Evolutionary conservation across 2,113 vertebrate species (phyloP).

Genomic region (Rhegmatorhina hoffmannsi): DNA sequence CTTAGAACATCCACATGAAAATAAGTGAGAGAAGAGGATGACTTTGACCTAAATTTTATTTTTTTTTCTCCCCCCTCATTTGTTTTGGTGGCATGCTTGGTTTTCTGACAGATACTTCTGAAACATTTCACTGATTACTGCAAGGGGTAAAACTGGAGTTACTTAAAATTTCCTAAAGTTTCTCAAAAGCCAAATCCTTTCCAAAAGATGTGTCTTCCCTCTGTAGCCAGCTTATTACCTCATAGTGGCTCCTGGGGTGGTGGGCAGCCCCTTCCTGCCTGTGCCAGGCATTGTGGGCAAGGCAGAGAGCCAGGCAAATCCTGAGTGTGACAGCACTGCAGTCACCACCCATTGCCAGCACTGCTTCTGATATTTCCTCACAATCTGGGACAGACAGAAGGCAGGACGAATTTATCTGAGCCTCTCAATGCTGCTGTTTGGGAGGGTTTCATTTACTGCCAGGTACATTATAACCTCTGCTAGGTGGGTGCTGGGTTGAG

Average conservation of each 20-base stretch:
- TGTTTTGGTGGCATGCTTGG: neutral
- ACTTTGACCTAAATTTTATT: neutral
- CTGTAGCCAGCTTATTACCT: neutral
- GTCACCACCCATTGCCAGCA: neutral
- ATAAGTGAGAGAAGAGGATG: neutral
- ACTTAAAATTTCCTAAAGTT: neutral
- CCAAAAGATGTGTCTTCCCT: neutral
- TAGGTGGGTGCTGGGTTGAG: neutral
- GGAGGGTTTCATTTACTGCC: neutral
- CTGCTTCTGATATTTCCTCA: rapidly evolving
- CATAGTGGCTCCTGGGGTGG: neutral
- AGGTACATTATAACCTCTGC: neutral
- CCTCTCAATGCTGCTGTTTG: neutral
- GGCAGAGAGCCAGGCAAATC: neutral
- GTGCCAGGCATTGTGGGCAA: neutral
- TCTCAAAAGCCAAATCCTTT: neutral
- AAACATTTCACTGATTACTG: neutral
- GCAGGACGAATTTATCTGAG: neutral
- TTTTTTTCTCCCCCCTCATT: no score
- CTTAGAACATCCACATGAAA: neutral
- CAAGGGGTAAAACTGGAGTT: neutral
- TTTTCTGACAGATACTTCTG: neutral
- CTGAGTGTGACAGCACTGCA: neutral
- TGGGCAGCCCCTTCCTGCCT: neutral
- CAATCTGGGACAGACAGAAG: neutral